A percentile compares a stretch with the other conserved stretches of the same genome.
These are phyloP conservation scores for Thymelicus lineola DNA, from an alignment of 2,888 invertebrate genomes.

Conservation along the genomic window DNA sequence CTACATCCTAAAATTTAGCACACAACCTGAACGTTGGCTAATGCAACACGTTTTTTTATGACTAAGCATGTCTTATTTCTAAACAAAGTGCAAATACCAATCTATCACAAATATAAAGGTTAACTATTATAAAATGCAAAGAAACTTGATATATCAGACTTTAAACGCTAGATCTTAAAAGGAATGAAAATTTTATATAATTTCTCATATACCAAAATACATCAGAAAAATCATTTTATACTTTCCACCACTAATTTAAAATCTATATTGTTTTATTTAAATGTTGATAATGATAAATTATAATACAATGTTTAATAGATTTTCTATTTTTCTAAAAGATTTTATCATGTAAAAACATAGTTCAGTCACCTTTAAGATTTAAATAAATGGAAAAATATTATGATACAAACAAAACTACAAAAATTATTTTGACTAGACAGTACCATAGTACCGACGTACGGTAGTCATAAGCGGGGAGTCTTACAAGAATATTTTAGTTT, in stretches of 20 bases:
- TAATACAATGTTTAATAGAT: constrained; percentile 24
- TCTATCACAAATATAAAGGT: constrained; percentile 51
- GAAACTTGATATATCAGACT: constrained; percentile 51
- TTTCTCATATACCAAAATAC: constrained; percentile 36
- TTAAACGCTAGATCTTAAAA: constrained; percentile 49
- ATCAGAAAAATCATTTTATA: constrained; percentile 30
- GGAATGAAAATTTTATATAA: constrained; percentile 46
- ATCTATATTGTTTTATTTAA: constrained; percentile 14
- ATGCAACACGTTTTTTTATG: constrained; percentile 66
- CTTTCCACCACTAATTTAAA: constrained; percentile 34
- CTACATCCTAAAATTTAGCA: constrained; percentile 61
- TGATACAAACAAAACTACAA: constrained; percentile 76
- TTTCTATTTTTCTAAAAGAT: constrained; percentile 21
- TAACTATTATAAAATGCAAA: constrained; percentile 55
- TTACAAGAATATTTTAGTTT: constrained; percentile 56
- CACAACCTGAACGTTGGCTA: constrained; percentile 77
- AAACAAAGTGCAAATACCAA: constrained; percentile 57
- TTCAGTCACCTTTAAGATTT: constrained; percentile 51
- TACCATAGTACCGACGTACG: constrained; percentile 77
- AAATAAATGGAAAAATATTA: constrained; percentile 58
- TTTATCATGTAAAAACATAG: constrained; percentile 33
- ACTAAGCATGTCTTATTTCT: constrained; percentile 65
- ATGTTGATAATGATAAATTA: constrained; percentile 14
- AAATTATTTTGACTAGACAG: constrained; percentile 82
- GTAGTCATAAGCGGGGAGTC: constrained; percentile 67